Percentiles rank a stretch among this genome's conserved stretches.
phyloP scores from a whole-genome alignment of 2,113 vertebrate species.

The Aepyceros melampus region DNA sequence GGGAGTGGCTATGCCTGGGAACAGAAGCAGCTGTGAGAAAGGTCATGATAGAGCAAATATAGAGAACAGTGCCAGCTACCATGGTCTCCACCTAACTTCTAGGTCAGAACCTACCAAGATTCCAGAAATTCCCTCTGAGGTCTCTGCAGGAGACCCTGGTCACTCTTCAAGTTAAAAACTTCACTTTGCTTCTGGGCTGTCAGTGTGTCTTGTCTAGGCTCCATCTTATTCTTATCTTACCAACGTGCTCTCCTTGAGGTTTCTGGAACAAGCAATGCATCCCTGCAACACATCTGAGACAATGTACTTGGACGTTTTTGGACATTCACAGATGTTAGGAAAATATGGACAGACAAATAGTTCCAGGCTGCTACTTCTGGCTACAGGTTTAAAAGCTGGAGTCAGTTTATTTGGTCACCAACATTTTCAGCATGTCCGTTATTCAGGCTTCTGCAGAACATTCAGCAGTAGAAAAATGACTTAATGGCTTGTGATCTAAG shows the following conservation, averaged over 20 bases:
- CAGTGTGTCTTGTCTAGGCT: not conserved
- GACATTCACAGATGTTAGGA: not conserved
- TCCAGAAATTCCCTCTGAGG: not conserved
- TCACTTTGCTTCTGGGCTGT: not conserved
- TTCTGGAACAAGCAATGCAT: not conserved
- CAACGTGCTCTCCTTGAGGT: not conserved
- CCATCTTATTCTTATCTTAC: not conserved
- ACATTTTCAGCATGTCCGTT: not conserved
- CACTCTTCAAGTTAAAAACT: not conserved
- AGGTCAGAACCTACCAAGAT: not conserved
- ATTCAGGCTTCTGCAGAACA: not conserved
- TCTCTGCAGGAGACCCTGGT: not conserved
- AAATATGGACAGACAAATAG: not conserved
- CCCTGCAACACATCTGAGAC: not conserved
- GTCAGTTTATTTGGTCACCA: not conserved
- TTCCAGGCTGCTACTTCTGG: not conserved
- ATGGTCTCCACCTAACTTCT: not conserved
- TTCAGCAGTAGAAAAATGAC: not conserved
- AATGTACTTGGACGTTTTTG: not conserved
- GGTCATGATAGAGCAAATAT: not conserved
- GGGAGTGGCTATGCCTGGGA: not conserved
- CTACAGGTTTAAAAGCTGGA: not conserved
- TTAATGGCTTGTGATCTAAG: not conserved
- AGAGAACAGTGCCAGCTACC: not conserved
- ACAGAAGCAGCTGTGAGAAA: not conserved